phyloP scores from a whole-genome alignment of 2,888 invertebrate species.

The Cheilosia soror region DNA sequence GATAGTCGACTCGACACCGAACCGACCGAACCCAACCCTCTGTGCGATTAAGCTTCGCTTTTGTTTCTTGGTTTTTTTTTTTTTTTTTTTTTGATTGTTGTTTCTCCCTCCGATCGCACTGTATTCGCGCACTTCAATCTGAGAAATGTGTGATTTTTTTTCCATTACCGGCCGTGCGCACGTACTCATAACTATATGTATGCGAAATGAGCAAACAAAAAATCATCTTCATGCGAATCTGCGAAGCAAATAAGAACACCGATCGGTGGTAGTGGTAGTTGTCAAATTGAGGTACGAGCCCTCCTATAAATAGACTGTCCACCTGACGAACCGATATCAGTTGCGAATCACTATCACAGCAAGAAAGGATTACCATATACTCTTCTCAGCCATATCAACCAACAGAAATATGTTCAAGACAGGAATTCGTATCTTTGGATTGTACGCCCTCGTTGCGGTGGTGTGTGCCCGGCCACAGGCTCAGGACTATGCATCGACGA shows the following conservation, averaged over 20 bases:
- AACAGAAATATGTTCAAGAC: conserved; percentile 61
- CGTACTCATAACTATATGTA: conserved; percentile 48
- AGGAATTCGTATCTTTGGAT: conserved; percentile 59
- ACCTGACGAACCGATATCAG: conserved; percentile 67
- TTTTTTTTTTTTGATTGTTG: conserved; percentile 6
- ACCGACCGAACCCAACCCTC: conserved; percentile 58
- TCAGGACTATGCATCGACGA: conserved; percentile 75
- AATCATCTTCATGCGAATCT: conserved; percentile 66
- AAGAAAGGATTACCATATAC: conserved; percentile 63
- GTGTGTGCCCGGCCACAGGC: conserved; percentile 76
- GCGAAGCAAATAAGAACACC: conserved; percentile 68
- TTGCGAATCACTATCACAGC: conserved; percentile 58
- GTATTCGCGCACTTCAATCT: conserved; percentile 49
- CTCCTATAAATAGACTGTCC: conserved; percentile 73
- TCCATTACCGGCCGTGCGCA: conserved; percentile 55
- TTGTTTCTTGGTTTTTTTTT: background rate
- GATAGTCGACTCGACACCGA: conserved; percentile 11
- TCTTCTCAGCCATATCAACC: conserved; percentile 3
- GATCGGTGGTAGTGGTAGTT: conserved; percentile 48
- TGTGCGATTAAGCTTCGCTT: background rate
- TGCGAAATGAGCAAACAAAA: conserved; percentile 69
- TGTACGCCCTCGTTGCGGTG: conserved; percentile 78
- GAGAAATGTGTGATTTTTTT: conserved; percentile 65
- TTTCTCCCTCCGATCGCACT: conserved; percentile 20
- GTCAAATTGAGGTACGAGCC: conserved; percentile 55